Evolutionary conservation across 2,113 vertebrate species (phyloP).

Genomic region (Lycocorax pyrrhopterus): DNA sequence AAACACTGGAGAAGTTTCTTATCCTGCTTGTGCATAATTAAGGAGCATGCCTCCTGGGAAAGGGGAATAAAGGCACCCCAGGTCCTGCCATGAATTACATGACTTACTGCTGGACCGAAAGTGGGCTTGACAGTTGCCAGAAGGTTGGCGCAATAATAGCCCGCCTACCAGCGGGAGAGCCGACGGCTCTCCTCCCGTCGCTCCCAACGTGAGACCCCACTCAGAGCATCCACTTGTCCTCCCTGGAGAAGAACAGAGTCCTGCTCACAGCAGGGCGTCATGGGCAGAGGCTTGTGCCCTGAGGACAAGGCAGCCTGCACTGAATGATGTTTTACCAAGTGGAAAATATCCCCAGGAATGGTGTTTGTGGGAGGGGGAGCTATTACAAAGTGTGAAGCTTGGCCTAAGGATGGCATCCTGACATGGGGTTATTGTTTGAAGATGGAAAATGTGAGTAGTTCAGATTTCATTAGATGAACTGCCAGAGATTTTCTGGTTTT

Average conservation of each 20-base stretch:
- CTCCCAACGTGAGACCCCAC: not conserved
- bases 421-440: conserved; percentile 64
- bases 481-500: not conserved
- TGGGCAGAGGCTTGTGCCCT: not conserved
- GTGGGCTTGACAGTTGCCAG: conserved; percentile 72
- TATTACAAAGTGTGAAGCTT: conserved; percentile 30
- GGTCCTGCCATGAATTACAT: conserved; percentile 62
- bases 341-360: not conserved
- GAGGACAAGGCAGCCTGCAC: not conserved
- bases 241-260: not conserved
- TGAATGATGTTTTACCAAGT: not conserved
- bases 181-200: not conserved
- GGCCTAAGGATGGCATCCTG: conserved; percentile 63
- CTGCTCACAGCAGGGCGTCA: not conserved
- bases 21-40: conserved; percentile 54
- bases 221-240: not conserved
- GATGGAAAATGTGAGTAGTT: conserved; percentile 29
- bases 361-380: not conserved
- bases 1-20: conserved; percentile 45
- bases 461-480: conserved; percentile 34
- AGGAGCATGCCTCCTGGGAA: conserved; percentile 59
- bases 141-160: conserved; percentile 56
- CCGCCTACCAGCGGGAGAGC: conserved; percentile 34
- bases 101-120: conserved; percentile 72
- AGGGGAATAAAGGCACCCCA: conserved; percentile 66